Conservation (phyloP, 1,140 invertebrate species). For the Tetramorium alpestre region DNA sequence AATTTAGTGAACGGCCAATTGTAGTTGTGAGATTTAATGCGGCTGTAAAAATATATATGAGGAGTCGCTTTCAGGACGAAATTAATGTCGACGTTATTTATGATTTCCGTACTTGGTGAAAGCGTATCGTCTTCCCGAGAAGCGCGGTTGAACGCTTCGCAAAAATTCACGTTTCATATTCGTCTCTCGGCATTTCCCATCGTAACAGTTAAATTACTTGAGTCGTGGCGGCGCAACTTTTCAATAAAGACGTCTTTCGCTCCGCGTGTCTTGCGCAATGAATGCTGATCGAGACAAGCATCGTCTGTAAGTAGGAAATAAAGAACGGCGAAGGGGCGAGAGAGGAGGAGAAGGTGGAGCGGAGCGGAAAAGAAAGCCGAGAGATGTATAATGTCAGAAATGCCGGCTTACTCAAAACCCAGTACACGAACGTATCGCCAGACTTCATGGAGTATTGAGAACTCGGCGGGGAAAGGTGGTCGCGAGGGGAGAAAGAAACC, state of each 20-base stretch:
- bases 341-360: neutral
- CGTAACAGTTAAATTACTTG: constrained; percentile 47
- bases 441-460: constrained; percentile 45
- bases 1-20: neutral
- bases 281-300: constrained; percentile 67
- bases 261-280: constrained; percentile 42
- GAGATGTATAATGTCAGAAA: constrained; percentile 58
- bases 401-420: constrained; percentile 57
- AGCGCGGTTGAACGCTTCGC: neutral
- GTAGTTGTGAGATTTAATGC: constrained; percentile 8
- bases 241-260: constrained; percentile 51
- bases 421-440: constrained; percentile 55
- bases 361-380: neutral
- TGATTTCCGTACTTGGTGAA: neutral
- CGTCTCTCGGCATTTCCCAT: constrained; percentile 19
- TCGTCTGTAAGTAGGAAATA: constrained; percentile 67
- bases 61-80: neutral
- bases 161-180: constrained; percentile 43
- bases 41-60: constrained; percentile 19
- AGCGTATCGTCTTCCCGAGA: neutral
- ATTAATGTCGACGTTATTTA: constrained; percentile 30
- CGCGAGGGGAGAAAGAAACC: constrained; percentile 5
- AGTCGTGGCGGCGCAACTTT: constrained; percentile 25
- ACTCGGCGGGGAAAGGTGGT: neutral
- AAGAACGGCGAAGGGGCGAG: constrained; percentile 14